These are phyloP conservation scores for Biston betularia DNA, from an alignment of 2,888 invertebrate species.

Conservation along the genomic window DNA sequence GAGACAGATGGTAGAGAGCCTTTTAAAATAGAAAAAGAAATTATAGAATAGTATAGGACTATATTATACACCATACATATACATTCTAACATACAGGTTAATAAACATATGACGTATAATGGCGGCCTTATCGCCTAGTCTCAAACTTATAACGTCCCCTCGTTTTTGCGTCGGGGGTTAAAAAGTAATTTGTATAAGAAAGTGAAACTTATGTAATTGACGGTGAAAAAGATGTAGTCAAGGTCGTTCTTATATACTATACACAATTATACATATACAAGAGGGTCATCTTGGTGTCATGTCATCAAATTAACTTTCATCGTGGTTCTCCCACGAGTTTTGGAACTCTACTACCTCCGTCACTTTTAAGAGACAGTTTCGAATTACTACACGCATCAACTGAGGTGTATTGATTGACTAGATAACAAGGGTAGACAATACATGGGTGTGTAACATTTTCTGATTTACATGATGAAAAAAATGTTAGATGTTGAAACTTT, in stretches of 20 bases:
- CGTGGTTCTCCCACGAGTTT: conserved; percentile 7
- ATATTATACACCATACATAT: too few relatives aligned
- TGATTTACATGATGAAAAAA: conserved; percentile 1
- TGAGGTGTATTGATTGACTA: conserved; percentile 21
- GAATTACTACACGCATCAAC: conserved; percentile 17
- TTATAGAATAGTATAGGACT: too few relatives aligned
- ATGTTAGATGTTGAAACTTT: not conserved
- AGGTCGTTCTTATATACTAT: too few relatives aligned
- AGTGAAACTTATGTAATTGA: not conserved
- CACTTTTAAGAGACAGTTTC: conserved; percentile 17
- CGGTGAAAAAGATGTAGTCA: too few relatives aligned
- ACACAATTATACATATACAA: too few relatives aligned
- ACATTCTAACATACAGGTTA: too few relatives aligned
- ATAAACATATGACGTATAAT: too few relatives aligned
- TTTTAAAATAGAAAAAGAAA: too few relatives aligned
- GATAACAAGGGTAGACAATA: conserved; percentile 17
- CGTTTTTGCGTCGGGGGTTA: too few relatives aligned
- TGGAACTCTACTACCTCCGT: conserved; percentile 18
- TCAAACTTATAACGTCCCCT: too few relatives aligned
- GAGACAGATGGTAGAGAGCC: too few relatives aligned
- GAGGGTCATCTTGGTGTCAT: conserved; percentile 1
- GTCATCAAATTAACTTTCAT: conserved; percentile 13
- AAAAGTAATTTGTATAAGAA: not conserved
- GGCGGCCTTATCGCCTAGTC: too few relatives aligned
- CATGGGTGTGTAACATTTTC: not conserved